Base-by-base conservation (phyloP, 2,888 invertebrate species). In the Athetis lepigone region DNA sequence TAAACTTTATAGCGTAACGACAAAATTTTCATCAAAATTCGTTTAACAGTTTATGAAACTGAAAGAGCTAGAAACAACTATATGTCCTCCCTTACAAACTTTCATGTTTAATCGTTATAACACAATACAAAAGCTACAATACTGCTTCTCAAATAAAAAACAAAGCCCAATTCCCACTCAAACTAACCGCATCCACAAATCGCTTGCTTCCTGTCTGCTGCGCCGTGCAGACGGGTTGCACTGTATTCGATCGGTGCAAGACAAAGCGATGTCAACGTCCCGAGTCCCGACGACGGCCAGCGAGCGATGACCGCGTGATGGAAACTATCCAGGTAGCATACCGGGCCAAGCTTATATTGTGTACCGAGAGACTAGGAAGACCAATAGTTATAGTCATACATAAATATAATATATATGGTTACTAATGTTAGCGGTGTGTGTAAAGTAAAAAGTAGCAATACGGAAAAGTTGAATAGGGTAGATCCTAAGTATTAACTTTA, bases 181-280 rank as follows among this genome's bases (percentile, higher is more conserved):
- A 33, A 13, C 4, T 11, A 29, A 33, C 70, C 77, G 25, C 46
- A 68, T 67, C 64, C 50, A 68, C n/a, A 50, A 51, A 5, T 59
- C 19, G 65, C 57, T 58, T 63, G 43, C n/a, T 62, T 43, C 40
- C 39, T 46, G 54, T 42, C 4, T 33, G 19, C 18, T 57, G 52
- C 49, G 66, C 57, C 23, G 42, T 67, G 52, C 74, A 74, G 74
- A 70, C 70, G 70, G 52, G 70, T 70, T 75, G 77, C 70, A 67
- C 64, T 55, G 77, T 74, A 77, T 81, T 82, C 85, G 80, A 84
- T 85, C 82, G 80, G 79, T 75, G 80, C 80, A 82, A 86, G 85
- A 90, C 91, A 91, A 90, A 88, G 89, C 87, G 83, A 84, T 88
- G 91, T 91, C 92, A 91, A 89, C 86, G 92, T 77, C 85, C 91